Percentiles rank a stretch among this genome's conserved stretches.
phyloP scores from a whole-genome alignment of 2,888 invertebrate genomes.

The Drosophila infuscata region DNA sequence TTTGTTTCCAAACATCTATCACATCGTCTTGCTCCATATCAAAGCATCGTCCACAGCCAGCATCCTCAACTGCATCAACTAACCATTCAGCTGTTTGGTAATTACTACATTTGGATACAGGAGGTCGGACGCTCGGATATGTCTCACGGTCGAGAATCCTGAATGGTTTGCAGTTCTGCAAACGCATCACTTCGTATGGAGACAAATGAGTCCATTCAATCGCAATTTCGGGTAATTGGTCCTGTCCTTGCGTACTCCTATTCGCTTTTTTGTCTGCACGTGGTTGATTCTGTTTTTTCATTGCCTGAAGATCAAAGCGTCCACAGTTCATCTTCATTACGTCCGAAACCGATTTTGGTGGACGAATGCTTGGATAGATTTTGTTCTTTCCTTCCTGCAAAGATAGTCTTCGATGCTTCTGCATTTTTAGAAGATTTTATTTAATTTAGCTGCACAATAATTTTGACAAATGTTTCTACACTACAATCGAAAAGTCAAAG shows the following conservation, averaged over 20 bases:
- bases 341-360: constrained; percentile 17
- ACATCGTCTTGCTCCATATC: constrained; percentile 48
- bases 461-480: constrained; percentile 29
- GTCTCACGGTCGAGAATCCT: constrained; percentile 30
- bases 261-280: background rate
- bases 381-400: background rate
- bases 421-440: constrained; percentile 25
- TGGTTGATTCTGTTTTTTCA: background rate
- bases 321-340: constrained; percentile 17
- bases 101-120: constrained; percentile 40
- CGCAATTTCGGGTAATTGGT: background rate
- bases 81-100: constrained; percentile 30
- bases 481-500: constrained; percentile 6
- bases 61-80: constrained; percentile 8
- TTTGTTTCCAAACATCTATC: constrained; percentile 50
- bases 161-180: constrained; percentile 44
- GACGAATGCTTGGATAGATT: constrained; percentile 34
- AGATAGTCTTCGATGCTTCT: background rate
- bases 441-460: constrained; percentile 25
- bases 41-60: constrained; percentile 19
- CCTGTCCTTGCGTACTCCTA: background rate
- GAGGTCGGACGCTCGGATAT: constrained; percentile 51
- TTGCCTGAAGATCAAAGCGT: background rate
- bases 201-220: constrained; percentile 11
- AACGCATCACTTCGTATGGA: constrained; percentile 45